phyloP scores from a whole-genome alignment of 2,113 vertebrate species.

The Mellivora capensis region DNA sequence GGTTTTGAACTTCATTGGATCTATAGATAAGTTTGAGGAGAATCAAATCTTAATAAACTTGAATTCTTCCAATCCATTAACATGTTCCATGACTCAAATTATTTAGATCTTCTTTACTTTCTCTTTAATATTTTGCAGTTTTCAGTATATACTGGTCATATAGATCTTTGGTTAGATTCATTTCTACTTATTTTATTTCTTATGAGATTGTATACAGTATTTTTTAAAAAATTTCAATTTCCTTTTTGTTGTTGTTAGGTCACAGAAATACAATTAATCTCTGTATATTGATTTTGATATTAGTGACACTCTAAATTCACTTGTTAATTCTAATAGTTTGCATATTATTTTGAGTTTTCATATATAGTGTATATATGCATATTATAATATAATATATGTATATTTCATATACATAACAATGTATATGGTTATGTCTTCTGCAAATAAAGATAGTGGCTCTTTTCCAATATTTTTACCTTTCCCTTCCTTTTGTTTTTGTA shows the following conservation, averaged over 20 bases:
- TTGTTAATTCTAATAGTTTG: not conserved
- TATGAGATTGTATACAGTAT: not conserved
- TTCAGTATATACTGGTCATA: not conserved
- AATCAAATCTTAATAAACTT: not conserved
- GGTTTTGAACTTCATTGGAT: not conserved
- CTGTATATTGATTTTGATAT: not conserved
- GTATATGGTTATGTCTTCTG: not conserved
- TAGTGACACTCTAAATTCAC: not conserved
- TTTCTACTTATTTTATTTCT: conserved; percentile 21
- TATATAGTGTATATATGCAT: too few species aligned
- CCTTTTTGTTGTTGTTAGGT: not conserved
- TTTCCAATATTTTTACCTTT: not conserved
- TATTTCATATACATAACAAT: too few species aligned
- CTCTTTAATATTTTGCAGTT: not conserved
- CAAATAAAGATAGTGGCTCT: not conserved
- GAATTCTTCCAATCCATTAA: not conserved
- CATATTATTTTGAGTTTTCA: not conserved
- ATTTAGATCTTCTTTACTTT: conserved; percentile 4
- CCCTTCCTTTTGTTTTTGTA: not conserved
- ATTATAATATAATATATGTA: too few species aligned
- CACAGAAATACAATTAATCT: not conserved
- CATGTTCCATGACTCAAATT: not conserved
- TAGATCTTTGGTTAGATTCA: not conserved
- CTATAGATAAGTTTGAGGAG: not conserved
- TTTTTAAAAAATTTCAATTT: not conserved